Conservation (phyloP, 2,797 vertebrate genomes). For the Champsocephalus esox region DNA sequence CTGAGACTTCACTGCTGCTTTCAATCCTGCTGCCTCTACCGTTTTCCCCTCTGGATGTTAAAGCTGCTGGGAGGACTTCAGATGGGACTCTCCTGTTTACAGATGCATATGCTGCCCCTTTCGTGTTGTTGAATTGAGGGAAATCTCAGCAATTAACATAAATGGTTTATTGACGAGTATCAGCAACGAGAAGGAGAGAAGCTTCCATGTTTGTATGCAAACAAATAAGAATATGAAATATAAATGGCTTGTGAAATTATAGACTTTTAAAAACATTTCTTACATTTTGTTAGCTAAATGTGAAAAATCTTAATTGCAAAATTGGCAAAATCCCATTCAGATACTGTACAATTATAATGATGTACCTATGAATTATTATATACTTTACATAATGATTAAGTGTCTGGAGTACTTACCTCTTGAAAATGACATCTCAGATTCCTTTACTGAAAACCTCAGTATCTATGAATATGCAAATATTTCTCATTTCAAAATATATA, state of each 20-base stretch:
- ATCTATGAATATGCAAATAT: neutral
- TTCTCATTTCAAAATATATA: neutral
- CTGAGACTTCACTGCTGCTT: constrained; percentile 37
- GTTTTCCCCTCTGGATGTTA: constrained; percentile 19
- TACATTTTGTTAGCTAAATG: neutral
- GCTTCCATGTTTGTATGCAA: constrained; percentile 2
- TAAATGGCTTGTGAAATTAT: constrained; percentile 15
- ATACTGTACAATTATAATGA: no score
- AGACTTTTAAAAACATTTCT: constrained; percentile 21
- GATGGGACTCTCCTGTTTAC: constrained; percentile 48
- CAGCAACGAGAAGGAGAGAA: constrained; percentile 10
- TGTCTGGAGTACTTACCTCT: neutral
- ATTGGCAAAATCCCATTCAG: neutral
- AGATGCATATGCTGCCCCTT: constrained; percentile 39
- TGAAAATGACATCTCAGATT: neutral
- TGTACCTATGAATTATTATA: neutral
- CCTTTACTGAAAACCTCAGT: neutral
- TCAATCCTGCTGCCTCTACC: constrained; percentile 43
- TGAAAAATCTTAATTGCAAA: constrained; percentile 9
- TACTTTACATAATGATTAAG: neutral
- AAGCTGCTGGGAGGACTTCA: constrained; percentile 19
- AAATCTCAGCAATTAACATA: constrained; percentile 30
- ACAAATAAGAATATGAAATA: constrained; percentile 18
- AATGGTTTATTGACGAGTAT: constrained; percentile 48
- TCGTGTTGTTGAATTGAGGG: constrained; percentile 47